These are phyloP conservation scores for Tympanuchus pallidicinctus DNA, from an alignment of 2,113 vertebrate genomes.

Conservation along the genomic window DNA sequence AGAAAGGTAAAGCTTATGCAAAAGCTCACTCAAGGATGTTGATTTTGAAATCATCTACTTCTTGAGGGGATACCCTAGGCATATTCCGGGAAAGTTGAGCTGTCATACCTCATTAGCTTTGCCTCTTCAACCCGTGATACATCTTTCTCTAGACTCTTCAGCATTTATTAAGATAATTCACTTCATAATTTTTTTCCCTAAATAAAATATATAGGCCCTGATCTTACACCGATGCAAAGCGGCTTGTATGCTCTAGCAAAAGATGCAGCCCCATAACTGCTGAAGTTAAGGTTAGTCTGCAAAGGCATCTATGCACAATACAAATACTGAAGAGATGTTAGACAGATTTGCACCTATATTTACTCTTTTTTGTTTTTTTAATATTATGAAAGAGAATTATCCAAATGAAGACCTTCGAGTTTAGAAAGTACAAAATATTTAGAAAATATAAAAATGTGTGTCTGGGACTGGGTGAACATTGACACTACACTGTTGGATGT, in stretches of 20 bases:
- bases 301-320: not conserved
- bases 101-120: conserved; percentile 67
- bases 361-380: not conserved
- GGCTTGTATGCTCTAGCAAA: not conserved
- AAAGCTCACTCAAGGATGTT: conserved; percentile 47
- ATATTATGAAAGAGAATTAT: not conserved
- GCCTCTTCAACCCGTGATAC: conserved; percentile 22
- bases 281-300: not conserved
- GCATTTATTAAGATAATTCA: conserved; percentile 41
- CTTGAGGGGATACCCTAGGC: conserved; percentile 68
- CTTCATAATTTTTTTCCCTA: not conserved
- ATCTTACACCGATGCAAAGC: conserved; percentile 5
- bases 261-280: not conserved
- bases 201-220: conserved; percentile 44
- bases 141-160: conserved; percentile 44
- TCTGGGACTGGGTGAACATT: not conserved
- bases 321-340: not conserved
- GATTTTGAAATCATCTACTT: conserved; percentile 53
- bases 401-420: not conserved
- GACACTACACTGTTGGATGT: not conserved
- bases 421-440: not conserved
- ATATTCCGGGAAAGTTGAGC: conserved; percentile 35
- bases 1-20: conserved; percentile 47
- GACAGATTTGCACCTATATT: not conserved
- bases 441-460: not conserved